Base-by-base conservation (phyloP, 2,113 vertebrate species). In the Semnornis frantzii region DNA sequence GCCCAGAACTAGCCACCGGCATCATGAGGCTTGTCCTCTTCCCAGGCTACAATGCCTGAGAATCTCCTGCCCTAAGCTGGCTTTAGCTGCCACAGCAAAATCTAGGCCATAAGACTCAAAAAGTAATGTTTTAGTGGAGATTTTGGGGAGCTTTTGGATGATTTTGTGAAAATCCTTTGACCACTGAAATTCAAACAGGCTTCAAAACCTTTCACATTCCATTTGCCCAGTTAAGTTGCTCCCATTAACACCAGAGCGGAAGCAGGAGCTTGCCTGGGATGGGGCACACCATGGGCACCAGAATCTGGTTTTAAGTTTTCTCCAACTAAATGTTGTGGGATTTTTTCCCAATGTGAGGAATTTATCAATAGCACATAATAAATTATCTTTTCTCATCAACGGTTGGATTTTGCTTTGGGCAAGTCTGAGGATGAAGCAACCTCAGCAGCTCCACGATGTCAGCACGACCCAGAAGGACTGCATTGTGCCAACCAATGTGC, bases 401-500 rank as follows among this genome's bases (percentile, higher is more conserved):
- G 65, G 70, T 2, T 59, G 33, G 10, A 24, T 93, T 74, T 82
- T 54, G 62, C 88, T 76, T 42, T 33, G 58, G 90, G 83, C 44
- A 8, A 80, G 37, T 20, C 21, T 1, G 5, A 39, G 55, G 34
- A 84, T 79, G 92, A 90, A 50, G 86, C 65, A 93, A 90, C 4
- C 16, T 54, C 2, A 3, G 62, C 25, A 90, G 76, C 71, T 64
- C 48, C 4, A 57, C 5, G 66, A 60, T 4, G 7, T 21, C 34
- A 91, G 27, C 1, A 4, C 9, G 19, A 78, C 37, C 34, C 4
- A 1, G 25, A 14, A 27, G 1, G 79, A 79, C 8, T 37, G 59
- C 54, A 73, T 37, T 1, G 1, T 0, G 0, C 42, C 77, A 58
- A 59, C 3, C 17, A 34, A 44, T 1, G 1, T 7, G 33, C 4